Percentiles rank a stretch among this genome's conserved stretches.
Evolutionary conservation across 2,888 invertebrate species (phyloP).

Genomic region (Hirudinaria manillensis): DNA sequence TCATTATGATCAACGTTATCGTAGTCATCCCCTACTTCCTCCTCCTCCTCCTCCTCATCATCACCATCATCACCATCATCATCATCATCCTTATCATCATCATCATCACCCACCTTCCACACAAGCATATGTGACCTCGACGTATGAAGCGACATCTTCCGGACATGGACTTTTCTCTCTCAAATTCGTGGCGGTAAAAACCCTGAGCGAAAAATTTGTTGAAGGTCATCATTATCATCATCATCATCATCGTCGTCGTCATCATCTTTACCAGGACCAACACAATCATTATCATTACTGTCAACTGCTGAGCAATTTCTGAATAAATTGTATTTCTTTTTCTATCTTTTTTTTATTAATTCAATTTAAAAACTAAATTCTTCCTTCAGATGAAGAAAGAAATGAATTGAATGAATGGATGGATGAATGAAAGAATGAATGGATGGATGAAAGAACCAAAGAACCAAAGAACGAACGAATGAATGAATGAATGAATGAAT

Average conservation of each 20-base stretch:
- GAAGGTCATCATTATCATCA: conserved; percentile 6
- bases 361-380: neutral
- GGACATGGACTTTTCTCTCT: conserved; percentile 16
- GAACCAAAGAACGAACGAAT: too few relatives aligned
- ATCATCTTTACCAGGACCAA: neutral
- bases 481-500: too few relatives aligned
- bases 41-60: neutral
- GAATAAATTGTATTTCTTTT: too few relatives aligned
- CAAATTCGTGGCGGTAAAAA: neutral
- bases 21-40: neutral
- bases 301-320: neutral
- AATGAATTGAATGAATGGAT: too few relatives aligned
- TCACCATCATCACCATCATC: neutral
- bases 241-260: neutral
- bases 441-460: too few relatives aligned
- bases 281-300: neutral
- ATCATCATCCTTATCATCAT: neutral
- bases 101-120: conserved; percentile 15
- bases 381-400: too few relatives aligned
- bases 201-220: neutral
- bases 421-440: too few relatives aligned
- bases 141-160: conserved; percentile 17
- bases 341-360: neutral
- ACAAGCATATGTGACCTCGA: conserved; percentile 21
- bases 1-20: neutral